phyloP scores from a whole-genome alignment of 2,888 invertebrate species.

The Sycophila texana region DNA sequence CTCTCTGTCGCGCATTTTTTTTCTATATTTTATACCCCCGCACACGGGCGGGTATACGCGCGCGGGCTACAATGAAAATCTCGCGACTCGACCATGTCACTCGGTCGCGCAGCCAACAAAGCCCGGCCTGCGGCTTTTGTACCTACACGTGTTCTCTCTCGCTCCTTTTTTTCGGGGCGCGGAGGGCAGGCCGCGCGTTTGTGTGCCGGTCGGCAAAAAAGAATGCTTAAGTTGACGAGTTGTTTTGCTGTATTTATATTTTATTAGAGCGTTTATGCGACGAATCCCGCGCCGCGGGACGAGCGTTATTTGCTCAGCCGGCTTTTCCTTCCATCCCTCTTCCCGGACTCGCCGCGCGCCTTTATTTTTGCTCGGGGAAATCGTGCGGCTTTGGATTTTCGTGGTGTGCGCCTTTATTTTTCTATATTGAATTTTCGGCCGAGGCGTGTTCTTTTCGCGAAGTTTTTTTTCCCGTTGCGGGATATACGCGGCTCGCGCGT shows the following conservation, averaged over 20 bases:
- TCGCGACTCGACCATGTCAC: conserved; percentile 61
- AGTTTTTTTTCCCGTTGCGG: conserved; percentile 6
- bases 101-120: conserved; percentile 55
- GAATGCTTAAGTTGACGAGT: conserved; percentile 51
- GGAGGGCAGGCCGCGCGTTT: not conserved
- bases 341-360: no score
- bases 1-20: conserved; percentile 57
- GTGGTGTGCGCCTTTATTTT: conserved; percentile 7
- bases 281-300: conserved; percentile 2
- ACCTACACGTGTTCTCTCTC: conserved; percentile 49
- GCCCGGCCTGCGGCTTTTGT: conserved; percentile 52
- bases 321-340: not conserved
- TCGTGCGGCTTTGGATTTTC: conserved; percentile 1
- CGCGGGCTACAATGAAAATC: conserved; percentile 63
- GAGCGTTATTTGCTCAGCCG: conserved; percentile 1
- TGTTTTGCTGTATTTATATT: conserved; percentile 51
- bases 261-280: conserved; percentile 34
- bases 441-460: conserved; percentile 2
- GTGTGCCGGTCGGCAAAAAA: conserved; percentile 11
- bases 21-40: conserved; percentile 63
- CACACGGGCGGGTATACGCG: conserved; percentile 43
- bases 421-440: conserved; percentile 10
- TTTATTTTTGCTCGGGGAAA: not conserved
- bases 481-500: not conserved
- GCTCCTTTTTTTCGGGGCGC: not conserved